Evolutionary conservation across 2,888 invertebrate genomes (phyloP).

Genomic region (Epirrita christyi): DNA sequence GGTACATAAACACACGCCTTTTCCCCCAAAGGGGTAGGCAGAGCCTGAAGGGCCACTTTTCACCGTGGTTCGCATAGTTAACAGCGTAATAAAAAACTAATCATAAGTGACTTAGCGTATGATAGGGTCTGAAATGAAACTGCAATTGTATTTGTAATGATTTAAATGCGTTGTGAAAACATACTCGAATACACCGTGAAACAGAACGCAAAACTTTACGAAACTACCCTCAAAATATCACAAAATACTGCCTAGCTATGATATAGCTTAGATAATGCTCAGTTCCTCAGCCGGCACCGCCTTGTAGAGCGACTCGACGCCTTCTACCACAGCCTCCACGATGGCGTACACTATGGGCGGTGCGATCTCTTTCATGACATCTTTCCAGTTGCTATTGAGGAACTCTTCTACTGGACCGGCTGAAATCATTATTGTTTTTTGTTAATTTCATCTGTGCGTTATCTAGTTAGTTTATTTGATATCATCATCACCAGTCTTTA

Average conservation of each 20-base stretch:
- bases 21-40: too few species aligned
- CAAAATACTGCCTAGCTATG: neutral
- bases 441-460: neutral
- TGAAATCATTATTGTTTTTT: constrained; percentile 41
- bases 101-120: too few species aligned
- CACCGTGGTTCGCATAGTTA: too few species aligned
- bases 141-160: neutral
- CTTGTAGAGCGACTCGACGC: constrained; percentile 59
- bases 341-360: constrained; percentile 67
- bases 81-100: too few species aligned
- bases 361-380: constrained; percentile 71
- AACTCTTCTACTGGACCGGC: constrained; percentile 64
- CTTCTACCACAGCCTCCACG: constrained; percentile 53
- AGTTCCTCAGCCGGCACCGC: constrained; percentile 63
- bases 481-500: too few species aligned
- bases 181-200: constrained; percentile 7
- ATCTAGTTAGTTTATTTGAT: too few species aligned
- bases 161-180: constrained; percentile 11
- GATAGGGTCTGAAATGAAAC: neutral
- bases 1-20: too few species aligned
- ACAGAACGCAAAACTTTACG: constrained; percentile 5
- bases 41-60: too few species aligned
- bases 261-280: constrained; percentile 17
- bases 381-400: constrained; percentile 65
- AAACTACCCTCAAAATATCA: constrained; percentile 10